Evolutionary conservation across 2,888 invertebrate species (phyloP).

Genomic region (Zaprionus lineosus): DNA sequence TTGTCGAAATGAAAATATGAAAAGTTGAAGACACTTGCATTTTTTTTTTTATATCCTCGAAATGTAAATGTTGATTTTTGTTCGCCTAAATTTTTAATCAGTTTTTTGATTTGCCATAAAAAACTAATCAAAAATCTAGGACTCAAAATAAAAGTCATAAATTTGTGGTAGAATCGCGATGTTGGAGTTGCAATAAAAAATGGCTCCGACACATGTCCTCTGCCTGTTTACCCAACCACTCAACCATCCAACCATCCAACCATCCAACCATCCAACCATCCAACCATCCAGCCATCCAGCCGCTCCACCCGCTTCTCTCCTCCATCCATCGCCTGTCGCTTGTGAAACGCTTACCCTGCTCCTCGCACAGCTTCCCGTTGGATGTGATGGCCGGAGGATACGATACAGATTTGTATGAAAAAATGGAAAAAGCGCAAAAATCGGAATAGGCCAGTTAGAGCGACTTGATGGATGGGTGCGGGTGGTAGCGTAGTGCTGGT

Average conservation of each 20-base stretch:
- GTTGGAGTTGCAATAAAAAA: constrained; percentile 36
- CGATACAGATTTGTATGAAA: constrained; percentile 54
- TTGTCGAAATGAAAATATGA: too few species aligned
- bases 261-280: too few species aligned
- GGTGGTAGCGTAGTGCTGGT: too few species aligned
- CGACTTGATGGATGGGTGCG: constrained; percentile 7
- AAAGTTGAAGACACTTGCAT: too few species aligned
- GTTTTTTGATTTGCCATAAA: constrained; percentile 63
- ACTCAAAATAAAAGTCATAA: constrained; percentile 65
- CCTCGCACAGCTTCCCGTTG: not conserved
- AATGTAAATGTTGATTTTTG: constrained; percentile 47
- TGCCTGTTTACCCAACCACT: not conserved
- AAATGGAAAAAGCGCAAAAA: constrained; percentile 49
- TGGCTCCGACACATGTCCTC: constrained; percentile 3
- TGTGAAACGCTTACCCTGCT: too few species aligned
- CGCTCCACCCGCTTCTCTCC: too few species aligned
- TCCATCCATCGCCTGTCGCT: too few species aligned
- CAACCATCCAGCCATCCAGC: too few species aligned
- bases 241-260: too few species aligned
- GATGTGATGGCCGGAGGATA: constrained; percentile 45
- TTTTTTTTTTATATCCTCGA: too few species aligned
- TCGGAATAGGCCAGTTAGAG: constrained; percentile 37
- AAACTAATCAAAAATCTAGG: constrained; percentile 66
- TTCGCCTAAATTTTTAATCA: constrained; percentile 57
- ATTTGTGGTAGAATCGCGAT: too few species aligned